Percentiles rank a stretch among this genome's conserved stretches.
Conservation (phyloP, 2,888 invertebrate species). For the Scelioninae gen. 2 region DNA sequence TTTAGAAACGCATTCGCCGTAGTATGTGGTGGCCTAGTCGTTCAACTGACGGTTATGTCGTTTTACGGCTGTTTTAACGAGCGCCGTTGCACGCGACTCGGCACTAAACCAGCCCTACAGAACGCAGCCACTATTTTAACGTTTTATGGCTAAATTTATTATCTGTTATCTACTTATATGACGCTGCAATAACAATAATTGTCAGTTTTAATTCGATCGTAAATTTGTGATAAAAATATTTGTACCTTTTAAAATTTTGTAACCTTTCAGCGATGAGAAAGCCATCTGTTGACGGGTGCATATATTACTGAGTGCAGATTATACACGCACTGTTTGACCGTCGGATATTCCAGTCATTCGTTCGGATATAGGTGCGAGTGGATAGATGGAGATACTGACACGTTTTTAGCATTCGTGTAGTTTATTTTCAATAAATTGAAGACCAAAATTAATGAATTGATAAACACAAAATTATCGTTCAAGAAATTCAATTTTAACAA, state of each 20-base stretch:
- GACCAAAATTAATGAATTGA: too few species aligned
- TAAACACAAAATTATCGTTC: background rate
- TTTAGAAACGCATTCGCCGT: constrained; percentile 60
- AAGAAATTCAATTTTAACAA: too few species aligned
- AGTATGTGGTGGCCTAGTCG: constrained; percentile 59
- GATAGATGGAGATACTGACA: constrained; percentile 68
- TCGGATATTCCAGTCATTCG: constrained; percentile 39
- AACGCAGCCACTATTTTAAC: constrained; percentile 74
- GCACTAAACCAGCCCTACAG: constrained; percentile 75
- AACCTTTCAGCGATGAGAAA: constrained; percentile 55
- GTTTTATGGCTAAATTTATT: constrained; percentile 75
- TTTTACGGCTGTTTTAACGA: constrained; percentile 75
- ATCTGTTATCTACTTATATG: constrained; percentile 75
- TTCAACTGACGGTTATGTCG: constrained; percentile 70
- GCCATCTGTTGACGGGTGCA: constrained; percentile 69
- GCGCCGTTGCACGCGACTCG: constrained; percentile 74
- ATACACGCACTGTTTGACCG: constrained; percentile 62
- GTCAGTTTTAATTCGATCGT: constrained; percentile 74
- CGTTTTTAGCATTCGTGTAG: too few species aligned
- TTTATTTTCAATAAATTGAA: too few species aligned
- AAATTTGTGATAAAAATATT: constrained; percentile 70
- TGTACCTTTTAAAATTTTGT: constrained; percentile 64
- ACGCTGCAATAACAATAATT: constrained; percentile 75
- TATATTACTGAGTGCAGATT: constrained; percentile 62
- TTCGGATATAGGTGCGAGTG: constrained; percentile 41